Conservation (phyloP, 2,113 vertebrate genomes). For the Dromaius novaehollandiae region DNA sequence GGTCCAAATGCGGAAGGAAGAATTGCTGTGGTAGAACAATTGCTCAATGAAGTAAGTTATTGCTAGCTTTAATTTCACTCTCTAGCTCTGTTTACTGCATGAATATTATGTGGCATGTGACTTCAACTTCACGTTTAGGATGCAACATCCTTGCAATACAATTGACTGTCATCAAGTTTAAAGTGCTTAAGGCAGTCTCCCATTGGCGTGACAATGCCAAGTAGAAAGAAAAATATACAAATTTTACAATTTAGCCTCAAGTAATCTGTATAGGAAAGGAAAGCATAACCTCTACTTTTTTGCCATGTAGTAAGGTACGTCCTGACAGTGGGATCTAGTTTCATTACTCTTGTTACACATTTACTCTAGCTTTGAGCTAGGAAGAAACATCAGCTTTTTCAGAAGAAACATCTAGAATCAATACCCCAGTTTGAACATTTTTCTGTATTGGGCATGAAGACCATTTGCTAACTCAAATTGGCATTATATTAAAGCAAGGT, state of each 20-base stretch:
- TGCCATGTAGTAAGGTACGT: neutral
- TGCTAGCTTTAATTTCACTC: neutral
- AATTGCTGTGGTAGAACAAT: constrained; percentile 76
- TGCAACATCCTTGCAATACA: neutral
- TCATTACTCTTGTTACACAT: neutral
- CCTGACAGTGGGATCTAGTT: neutral
- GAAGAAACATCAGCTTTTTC: neutral
- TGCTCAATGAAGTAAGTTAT: constrained; percentile 82
- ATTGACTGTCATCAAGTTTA: neutral
- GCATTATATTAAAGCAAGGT: neutral
- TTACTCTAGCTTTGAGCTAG: neutral
- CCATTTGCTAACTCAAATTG: neutral
- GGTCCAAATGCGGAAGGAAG: constrained; percentile 74
- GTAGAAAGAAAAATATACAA: neutral
- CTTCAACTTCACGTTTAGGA: neutral
- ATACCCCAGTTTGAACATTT: neutral
- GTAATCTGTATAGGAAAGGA: neutral
- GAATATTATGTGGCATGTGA: neutral
- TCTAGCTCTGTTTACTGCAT: neutral
- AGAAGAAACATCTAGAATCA: neutral
- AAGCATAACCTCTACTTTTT: neutral
- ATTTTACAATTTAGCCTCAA: neutral
- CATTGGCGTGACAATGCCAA: neutral
- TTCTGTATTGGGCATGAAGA: neutral
- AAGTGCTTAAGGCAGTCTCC: neutral